Percentiles rank a stretch among this genome's conserved stretches.
Evolutionary conservation across 1,140 invertebrate genomes (phyloP).

Genomic region (Sarcophaga bullata): DNA sequence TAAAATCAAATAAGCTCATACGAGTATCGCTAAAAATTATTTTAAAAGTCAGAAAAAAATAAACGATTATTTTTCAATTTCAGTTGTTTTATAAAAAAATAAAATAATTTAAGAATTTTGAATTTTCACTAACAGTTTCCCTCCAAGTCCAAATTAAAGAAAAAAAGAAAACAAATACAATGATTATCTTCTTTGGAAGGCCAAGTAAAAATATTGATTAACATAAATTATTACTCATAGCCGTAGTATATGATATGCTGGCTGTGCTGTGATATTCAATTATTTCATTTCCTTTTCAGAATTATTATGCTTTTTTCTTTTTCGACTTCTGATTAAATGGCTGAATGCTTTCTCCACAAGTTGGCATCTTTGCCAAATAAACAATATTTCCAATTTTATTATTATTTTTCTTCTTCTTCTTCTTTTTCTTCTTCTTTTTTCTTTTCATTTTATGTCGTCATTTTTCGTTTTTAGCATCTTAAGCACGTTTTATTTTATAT

Average conservation of each 20-base stretch:
- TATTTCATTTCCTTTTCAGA: slow-evolving; percentile 11
- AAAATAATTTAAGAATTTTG: too few relatives aligned
- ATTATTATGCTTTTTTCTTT: not conserved
- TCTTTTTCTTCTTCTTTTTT: not conserved
- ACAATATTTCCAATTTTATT: not conserved
- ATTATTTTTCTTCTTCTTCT: too few relatives aligned
- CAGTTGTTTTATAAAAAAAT: too few relatives aligned
- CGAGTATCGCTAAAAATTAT: too few relatives aligned
- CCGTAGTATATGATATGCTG: not conserved
- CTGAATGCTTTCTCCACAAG: not conserved
- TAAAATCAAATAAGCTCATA: too few relatives aligned
- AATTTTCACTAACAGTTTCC: too few relatives aligned
- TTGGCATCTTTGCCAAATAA: slow-evolving; percentile 16
- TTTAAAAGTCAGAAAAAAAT: too few relatives aligned
- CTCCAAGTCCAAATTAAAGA: not conserved
- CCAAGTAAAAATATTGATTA: too few relatives aligned
- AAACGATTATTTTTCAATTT: too few relatives aligned
- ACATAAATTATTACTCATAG: too few relatives aligned
- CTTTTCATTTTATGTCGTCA: slow-evolving; percentile 11
- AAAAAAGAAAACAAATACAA: not conserved
- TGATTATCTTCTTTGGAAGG: too few relatives aligned
- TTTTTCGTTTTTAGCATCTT: slow-evolving; percentile 21
- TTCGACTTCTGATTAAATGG: not conserved
- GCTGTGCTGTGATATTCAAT: not conserved
- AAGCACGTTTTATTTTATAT: slow-evolving; percentile 27